These are phyloP conservation scores for Pseudocheirus occidentalis DNA, from an alignment of 2,797 vertebrate species.

Conservation along the genomic window DNA sequence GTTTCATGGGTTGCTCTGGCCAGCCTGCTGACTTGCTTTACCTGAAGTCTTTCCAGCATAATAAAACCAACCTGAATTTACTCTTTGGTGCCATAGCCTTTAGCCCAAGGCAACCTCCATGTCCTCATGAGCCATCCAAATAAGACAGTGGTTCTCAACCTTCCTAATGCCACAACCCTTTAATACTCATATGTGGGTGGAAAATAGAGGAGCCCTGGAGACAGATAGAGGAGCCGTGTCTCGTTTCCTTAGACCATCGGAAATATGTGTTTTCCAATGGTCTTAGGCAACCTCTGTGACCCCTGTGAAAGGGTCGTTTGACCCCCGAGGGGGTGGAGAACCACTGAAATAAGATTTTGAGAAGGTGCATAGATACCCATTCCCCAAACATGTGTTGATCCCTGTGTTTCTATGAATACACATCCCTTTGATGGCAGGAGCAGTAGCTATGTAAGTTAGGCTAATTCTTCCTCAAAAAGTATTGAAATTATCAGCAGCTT, in stretches of 20 bases:
- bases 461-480: neutral
- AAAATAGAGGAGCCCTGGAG: too few species aligned
- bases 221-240: too few species aligned
- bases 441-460: neutral
- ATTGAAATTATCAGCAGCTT: neutral
- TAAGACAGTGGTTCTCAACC: too few species aligned
- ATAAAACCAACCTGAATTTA: neutral
- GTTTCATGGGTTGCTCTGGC: neutral
- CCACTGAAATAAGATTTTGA: neutral
- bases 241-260: too few species aligned
- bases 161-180: too few species aligned
- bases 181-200: too few species aligned
- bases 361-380: neutral
- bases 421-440: neutral
- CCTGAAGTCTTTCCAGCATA: neutral
- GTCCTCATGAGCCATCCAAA: neutral
- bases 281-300: too few species aligned
- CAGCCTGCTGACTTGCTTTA: neutral
- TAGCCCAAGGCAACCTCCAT: neutral
- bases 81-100: neutral
- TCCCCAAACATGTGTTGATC: neutral
- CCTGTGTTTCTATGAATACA: neutral
- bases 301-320: too few species aligned
- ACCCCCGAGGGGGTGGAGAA: too few species aligned
- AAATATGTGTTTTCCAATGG: too few species aligned